A percentile compares a stretch with the other conserved stretches of the same genome.
Conservation (phyloP, 2,888 invertebrate genomes). For the Zhuqinia jingwanae region DNA sequence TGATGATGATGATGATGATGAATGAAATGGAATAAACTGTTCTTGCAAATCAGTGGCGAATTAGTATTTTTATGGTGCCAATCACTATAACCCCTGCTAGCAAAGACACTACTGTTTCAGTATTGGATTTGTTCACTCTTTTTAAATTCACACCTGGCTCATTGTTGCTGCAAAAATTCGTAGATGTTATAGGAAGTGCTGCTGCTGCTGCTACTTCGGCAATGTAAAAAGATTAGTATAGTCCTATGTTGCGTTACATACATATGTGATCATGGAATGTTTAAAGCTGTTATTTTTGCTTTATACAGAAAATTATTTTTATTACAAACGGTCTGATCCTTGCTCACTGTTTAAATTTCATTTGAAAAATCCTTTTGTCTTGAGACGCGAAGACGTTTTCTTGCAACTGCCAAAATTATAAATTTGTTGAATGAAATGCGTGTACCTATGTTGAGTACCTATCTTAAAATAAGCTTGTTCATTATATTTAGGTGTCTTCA, state of each 20-base stretch:
- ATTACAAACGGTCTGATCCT: no score
- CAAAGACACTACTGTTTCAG: background rate
- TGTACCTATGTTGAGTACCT: no score
- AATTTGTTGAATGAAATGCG: no score
- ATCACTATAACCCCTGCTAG: slow-evolving; percentile 15
- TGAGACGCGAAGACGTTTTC: no score
- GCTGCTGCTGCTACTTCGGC: background rate
- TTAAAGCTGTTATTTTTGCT: background rate
- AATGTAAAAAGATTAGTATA: no score
- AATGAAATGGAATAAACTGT: slow-evolving; percentile 34
- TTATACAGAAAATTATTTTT: no score
- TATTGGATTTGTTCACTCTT: background rate
- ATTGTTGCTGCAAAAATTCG: background rate
- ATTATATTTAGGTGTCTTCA: slow-evolving; percentile 16
- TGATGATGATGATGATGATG: slow-evolving; percentile 20
- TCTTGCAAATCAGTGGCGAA: slow-evolving; percentile 31
- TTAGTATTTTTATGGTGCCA: slow-evolving; percentile 48
- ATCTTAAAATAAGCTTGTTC: background rate
- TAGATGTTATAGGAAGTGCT: background rate
- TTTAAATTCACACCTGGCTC: background rate
- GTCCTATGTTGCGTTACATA: background rate
- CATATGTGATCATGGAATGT: background rate
- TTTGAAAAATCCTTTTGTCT: no score
- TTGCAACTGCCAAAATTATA: no score
- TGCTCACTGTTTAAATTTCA: no score